phyloP scores from a whole-genome alignment of 2,888 invertebrate species.

The Zelleria hepariella region DNA sequence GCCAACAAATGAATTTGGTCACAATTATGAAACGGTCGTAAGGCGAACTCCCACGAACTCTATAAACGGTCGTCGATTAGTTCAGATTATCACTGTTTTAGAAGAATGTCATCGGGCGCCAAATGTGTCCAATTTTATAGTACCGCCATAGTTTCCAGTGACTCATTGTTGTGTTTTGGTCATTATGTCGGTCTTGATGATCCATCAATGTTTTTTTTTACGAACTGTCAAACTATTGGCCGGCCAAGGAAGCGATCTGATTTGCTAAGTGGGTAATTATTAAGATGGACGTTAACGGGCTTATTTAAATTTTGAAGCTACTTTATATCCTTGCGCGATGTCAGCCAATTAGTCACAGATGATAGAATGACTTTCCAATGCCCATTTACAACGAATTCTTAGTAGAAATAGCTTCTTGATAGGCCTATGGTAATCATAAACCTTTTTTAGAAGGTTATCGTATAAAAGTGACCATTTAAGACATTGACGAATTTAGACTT shows the following conservation, averaged over 20 bases:
- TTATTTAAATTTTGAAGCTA: not conserved
- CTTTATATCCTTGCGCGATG: not conserved
- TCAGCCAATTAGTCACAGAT: not conserved
- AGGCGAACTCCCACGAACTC: not conserved
- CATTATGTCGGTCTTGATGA: not conserved
- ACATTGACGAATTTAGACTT: too few species aligned
- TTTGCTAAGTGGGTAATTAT: not conserved
- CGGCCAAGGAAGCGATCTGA: not conserved
- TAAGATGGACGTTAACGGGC: not conserved
- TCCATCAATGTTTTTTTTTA: not conserved
- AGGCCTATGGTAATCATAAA: too few species aligned
- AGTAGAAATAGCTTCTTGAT: too few species aligned
- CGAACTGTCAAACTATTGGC: not conserved
- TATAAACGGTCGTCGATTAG: not conserved
- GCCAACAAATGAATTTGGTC: not conserved
- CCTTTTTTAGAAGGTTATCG: too few species aligned
- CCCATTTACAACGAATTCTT: too few species aligned
- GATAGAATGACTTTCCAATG: not conserved
- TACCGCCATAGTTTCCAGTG: not conserved
- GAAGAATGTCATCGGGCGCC: not conserved
- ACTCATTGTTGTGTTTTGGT: not conserved
- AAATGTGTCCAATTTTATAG: not conserved
- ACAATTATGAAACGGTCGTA: not conserved
- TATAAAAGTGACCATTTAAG: too few species aligned
- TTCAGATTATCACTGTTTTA: not conserved